These are phyloP conservation scores for Troilus luridus DNA, from an alignment of 2,888 invertebrate genomes.

Conservation along the genomic window DNA sequence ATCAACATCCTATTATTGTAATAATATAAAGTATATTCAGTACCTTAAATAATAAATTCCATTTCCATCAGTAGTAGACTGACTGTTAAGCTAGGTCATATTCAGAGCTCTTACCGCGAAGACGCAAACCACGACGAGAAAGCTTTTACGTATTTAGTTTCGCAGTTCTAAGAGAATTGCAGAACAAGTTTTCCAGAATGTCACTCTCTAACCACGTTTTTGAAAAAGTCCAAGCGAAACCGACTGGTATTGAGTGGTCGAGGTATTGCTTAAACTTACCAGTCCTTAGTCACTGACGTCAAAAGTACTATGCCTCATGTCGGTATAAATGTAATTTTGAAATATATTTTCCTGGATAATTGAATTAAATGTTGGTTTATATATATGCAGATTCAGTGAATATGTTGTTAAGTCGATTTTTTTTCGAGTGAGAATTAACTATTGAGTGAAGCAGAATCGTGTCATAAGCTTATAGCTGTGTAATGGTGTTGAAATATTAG, in stretches of 20 bases:
- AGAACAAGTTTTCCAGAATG: background rate
- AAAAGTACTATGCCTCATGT: background rate
- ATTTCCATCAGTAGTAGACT: background rate
- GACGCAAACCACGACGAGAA: background rate
- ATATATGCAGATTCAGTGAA: too few species aligned
- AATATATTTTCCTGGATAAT: background rate
- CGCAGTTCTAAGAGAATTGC: background rate
- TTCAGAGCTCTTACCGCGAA: background rate
- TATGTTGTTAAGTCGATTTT: too few species aligned
- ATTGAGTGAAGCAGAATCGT: too few species aligned
- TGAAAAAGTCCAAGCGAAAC: background rate
- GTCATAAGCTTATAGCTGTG: too few species aligned
- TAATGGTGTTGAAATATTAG: too few species aligned
- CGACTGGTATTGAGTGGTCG: background rate
- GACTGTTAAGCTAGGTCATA: background rate
- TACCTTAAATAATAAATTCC: background rate
- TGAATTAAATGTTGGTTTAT: background rate
- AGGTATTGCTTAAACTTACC: background rate
- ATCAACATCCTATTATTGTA: too few species aligned
- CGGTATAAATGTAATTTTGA: background rate
- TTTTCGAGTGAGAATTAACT: too few species aligned
- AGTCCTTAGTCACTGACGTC: constrained; percentile 19
- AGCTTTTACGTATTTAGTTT: background rate
- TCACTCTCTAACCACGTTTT: background rate
- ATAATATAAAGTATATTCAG: background rate